phyloP scores from a whole-genome alignment of 2,888 invertebrate species.

The Pteria penguin region DNA sequence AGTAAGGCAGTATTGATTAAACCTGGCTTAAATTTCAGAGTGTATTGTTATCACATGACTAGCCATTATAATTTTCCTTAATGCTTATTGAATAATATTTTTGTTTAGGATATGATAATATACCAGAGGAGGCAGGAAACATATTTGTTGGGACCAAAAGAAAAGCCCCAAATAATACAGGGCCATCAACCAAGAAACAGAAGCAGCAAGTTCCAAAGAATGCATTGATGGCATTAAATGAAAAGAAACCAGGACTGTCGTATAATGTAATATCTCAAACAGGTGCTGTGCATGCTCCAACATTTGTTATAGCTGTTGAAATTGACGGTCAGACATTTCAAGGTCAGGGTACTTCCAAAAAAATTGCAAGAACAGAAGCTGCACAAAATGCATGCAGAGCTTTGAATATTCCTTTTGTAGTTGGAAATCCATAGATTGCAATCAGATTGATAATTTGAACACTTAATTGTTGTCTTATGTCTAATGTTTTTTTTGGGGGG shows the following conservation, averaged over 20 bases:
- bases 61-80: too few species aligned
- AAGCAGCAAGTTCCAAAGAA: slow-evolving; percentile 13
- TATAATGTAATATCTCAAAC: slow-evolving; percentile 21
- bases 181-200: slow-evolving; percentile 8
- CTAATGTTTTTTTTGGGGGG: too few species aligned
- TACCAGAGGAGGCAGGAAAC: slow-evolving; percentile 1
- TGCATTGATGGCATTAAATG: slow-evolving; percentile 23
- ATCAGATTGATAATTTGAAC: too few species aligned
- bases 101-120: slow-evolving; percentile 16
- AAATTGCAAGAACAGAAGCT: slow-evolving; percentile 5
- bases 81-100: too few species aligned
- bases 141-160: slow-evolving; percentile 2
- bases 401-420: not conserved
- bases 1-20: too few species aligned
- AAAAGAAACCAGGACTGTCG: slow-evolving; percentile 6
- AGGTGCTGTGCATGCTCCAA: slow-evolving; percentile 15
- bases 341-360: slow-evolving; percentile 12
- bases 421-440: too few species aligned
- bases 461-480: too few species aligned
- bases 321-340: slow-evolving; percentile 23
- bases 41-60: too few species aligned
- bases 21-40: too few species aligned
- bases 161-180: not conserved
- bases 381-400: slow-evolving; percentile 23
- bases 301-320: slow-evolving; percentile 20